Percentiles rank a stretch among this genome's conserved stretches.
phyloP scores from a whole-genome alignment of 2,797 vertebrate genomes.

The Macropodus opercularis region DNA sequence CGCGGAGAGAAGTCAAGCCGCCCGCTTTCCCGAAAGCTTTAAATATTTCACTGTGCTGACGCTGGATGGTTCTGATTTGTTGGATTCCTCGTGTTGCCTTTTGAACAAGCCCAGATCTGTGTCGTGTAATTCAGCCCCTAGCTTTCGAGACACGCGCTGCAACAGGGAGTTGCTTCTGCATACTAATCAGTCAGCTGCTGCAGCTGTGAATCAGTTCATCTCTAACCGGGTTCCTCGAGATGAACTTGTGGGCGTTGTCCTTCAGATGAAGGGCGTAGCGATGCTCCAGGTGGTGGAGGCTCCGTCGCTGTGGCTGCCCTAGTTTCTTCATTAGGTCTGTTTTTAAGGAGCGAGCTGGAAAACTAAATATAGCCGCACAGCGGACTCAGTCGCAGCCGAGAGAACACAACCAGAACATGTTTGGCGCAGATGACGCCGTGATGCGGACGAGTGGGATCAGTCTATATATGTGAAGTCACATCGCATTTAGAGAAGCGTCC shows the following conservation, averaged over 20 bases:
- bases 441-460: conserved; percentile 19
- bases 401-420: conserved; percentile 35
- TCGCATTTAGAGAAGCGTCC: too few species aligned
- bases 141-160: conserved; percentile 29
- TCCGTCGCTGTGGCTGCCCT: conserved; percentile 60
- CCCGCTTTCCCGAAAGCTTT: conserved; percentile 20
- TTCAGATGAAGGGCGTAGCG: conserved; percentile 39
- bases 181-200: conserved; percentile 30
- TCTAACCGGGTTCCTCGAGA: conserved; percentile 11
- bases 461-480: too few species aligned
- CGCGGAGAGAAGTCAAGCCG: conserved; percentile 2
- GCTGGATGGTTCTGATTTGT: conserved; percentile 15
- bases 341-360: conserved; percentile 53
- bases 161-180: conserved; percentile 37
- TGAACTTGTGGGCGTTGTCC: too few species aligned
- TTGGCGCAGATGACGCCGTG: conserved; percentile 11
- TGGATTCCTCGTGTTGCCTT: too few species aligned
- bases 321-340: conserved; percentile 71
- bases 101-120: too few species aligned
- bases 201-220: conserved; percentile 20
- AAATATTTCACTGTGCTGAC: conserved; percentile 33
- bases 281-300: conserved; percentile 52
- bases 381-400: conserved; percentile 38
- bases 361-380: conserved; percentile 70
- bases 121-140: neutral